phyloP scores from a whole-genome alignment of 2,113 vertebrate species.

The Dunckerocampus dactyliophorus region DNA sequence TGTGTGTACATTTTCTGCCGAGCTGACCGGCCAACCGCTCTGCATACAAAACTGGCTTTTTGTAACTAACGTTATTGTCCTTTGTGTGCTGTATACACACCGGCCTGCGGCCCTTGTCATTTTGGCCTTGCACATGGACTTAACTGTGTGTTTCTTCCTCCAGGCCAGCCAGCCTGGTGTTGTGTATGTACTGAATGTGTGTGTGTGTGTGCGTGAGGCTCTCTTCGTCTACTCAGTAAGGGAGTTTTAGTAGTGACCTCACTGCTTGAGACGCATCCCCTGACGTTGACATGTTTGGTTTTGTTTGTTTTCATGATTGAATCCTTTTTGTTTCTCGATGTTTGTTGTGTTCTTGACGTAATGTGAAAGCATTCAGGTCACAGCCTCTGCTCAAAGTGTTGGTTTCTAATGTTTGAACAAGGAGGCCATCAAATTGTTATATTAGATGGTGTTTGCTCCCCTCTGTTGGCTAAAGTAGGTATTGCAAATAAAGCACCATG shows the following conservation, averaged over 20 bases:
- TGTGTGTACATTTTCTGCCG: conserved; percentile 46
- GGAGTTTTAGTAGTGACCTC: conserved; percentile 33
- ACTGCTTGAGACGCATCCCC: conserved; percentile 34
- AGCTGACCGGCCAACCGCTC: conserved; percentile 54
- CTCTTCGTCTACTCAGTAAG: conserved; percentile 40
- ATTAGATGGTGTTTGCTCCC: conserved; percentile 70
- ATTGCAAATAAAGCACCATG: background rate
- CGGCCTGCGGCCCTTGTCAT: conserved; percentile 68
- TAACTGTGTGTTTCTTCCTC: conserved; percentile 61
- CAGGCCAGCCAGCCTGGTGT: conserved; percentile 51
- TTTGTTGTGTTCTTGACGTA: conserved; percentile 6
- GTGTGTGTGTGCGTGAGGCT: conserved; percentile 34
- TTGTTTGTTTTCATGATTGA: conserved; percentile 44
- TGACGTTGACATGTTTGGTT: conserved; percentile 30
- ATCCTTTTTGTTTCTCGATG: conserved; percentile 27
- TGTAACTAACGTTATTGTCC: conserved; percentile 58
- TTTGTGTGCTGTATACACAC: conserved; percentile 54
- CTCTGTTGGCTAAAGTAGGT: conserved; percentile 48
- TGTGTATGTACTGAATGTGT: background rate
- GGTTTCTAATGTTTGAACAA: background rate
- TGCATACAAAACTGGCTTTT: conserved; percentile 41
- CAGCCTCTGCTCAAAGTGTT: conserved; percentile 23
- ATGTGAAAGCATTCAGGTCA: conserved; percentile 42
- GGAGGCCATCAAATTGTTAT: background rate
- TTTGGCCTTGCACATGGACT: conserved; percentile 67